Percentiles rank a stretch among this genome's conserved stretches.
Evolutionary conservation across 1,140 invertebrate species (phyloP).

Genomic region (Drosophila melanica): DNA sequence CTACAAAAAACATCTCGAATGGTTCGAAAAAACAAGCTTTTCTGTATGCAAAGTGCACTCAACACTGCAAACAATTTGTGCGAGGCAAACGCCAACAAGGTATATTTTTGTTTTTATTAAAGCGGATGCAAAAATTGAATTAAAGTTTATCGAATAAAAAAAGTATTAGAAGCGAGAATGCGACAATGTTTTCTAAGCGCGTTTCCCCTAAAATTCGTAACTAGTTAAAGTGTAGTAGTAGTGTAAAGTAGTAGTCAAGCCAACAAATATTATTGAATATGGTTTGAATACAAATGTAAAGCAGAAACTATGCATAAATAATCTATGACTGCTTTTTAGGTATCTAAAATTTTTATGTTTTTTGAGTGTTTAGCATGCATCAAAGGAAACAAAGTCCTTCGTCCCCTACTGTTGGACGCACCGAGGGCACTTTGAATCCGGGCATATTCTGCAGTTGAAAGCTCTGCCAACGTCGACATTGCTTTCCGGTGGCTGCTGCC

Average conservation of each 20-base stretch:
- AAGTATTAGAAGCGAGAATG: no score
- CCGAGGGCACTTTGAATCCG: conserved; percentile 6
- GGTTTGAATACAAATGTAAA: neutral
- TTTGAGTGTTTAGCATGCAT: conserved; percentile 31
- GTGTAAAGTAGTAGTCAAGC: no score
- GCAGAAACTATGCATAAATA: conserved; percentile 29
- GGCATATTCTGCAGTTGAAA: conserved; percentile 43
- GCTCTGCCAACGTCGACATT: conserved; percentile 32
- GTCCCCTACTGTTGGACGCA: neutral
- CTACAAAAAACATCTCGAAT: no score
- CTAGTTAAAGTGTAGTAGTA: neutral
- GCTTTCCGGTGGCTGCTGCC: conserved; percentile 18
- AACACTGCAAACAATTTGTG: no score
- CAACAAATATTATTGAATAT: neutral
- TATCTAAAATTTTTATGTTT: conserved; percentile 8
- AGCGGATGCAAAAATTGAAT: no score
- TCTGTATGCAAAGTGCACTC: no score
- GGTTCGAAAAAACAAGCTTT: no score
- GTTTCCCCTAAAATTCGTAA: neutral
- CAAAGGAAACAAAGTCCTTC: conserved; percentile 21
- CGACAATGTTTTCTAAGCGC: no score
- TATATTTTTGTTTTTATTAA: no score
- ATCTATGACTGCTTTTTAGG: conserved; percentile 16
- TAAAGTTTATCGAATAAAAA: no score
- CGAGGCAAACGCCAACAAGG: no score